Percentiles rank a stretch among this genome's conserved stretches.
phyloP scores from a whole-genome alignment of 92 coral and sea anemone genomes.

The Porites evermanni region DNA sequence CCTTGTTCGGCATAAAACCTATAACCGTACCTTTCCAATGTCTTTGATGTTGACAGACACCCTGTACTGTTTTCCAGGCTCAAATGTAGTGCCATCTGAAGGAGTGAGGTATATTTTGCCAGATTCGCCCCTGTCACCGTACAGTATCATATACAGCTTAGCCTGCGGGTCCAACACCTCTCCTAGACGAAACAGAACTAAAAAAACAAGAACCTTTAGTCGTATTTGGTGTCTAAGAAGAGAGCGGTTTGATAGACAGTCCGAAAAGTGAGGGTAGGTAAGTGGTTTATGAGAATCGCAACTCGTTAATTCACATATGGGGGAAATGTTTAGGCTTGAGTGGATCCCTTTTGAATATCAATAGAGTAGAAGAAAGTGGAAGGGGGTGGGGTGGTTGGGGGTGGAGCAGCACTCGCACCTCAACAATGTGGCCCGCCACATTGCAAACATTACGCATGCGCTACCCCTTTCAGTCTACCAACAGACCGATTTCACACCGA shows the following conservation, averaged over 20 bases:
- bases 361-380: too few relatives aligned
- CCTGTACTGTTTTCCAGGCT: constrained; percentile 73
- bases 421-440: constrained; percentile 11
- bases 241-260: neutral
- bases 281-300: too few relatives aligned
- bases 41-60: constrained; percentile 79
- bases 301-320: too few relatives aligned
- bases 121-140: constrained; percentile 81
- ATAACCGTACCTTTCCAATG: constrained; percentile 72
- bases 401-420: neutral
- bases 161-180: constrained; percentile 80
- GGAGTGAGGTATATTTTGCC: constrained; percentile 88
- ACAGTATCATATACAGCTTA: constrained; percentile 81
- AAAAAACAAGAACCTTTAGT: neutral
- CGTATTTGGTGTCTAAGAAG: neutral
- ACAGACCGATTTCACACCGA: too few relatives aligned
- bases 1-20: neutral
- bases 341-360: too few relatives aligned
- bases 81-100: constrained; percentile 81
- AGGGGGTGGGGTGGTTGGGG: too few relatives aligned
- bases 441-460: too few relatives aligned
- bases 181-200: constrained; percentile 83
- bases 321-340: too few relatives aligned
- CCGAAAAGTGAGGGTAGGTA: neutral
- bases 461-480: too few relatives aligned